These are phyloP conservation scores for Oenanthe oenanthe DNA, from an alignment of 2,113 vertebrate species.

Conservation along the genomic window DNA sequence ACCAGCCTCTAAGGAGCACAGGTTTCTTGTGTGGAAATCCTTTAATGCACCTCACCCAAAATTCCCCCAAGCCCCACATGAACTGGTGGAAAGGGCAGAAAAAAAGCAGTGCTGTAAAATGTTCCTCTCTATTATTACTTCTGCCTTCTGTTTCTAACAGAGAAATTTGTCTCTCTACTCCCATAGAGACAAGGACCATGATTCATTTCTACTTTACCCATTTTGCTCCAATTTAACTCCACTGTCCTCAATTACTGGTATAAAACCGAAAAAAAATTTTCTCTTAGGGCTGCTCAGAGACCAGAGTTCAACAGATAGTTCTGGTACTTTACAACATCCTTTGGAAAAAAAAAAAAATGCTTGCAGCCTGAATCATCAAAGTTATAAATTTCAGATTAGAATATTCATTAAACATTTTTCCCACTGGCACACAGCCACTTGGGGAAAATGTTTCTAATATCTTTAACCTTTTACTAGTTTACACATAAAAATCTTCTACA, in stretches of 20 bases:
- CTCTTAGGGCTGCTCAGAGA: background rate
- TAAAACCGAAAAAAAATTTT: background rate
- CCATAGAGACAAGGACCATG: background rate
- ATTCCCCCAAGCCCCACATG: accelerated
- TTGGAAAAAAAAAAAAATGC: constrained; percentile 2
- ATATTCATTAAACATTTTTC: constrained; percentile 40
- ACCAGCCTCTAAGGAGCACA: background rate
- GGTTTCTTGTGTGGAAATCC: background rate
- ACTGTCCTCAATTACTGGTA: background rate
- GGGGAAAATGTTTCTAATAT: constrained; percentile 33
- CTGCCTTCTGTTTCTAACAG: background rate
- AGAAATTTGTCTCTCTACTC: background rate
- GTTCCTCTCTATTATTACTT: background rate
- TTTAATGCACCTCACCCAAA: background rate
- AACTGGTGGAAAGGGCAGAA: background rate
- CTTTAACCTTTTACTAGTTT: constrained; percentile 43
- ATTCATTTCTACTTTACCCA: background rate
- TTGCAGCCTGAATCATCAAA: background rate
- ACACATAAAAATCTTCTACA: constrained; percentile 26
- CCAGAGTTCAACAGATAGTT: constrained; percentile 16
- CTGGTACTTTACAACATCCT: background rate
- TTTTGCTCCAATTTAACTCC: background rate
- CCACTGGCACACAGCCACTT: background rate
- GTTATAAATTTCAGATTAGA: constrained; percentile 36
- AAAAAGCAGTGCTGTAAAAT: background rate